Base-by-base conservation (phyloP, 2,797 vertebrate genomes). In the Telmatherina bonti region DNA sequence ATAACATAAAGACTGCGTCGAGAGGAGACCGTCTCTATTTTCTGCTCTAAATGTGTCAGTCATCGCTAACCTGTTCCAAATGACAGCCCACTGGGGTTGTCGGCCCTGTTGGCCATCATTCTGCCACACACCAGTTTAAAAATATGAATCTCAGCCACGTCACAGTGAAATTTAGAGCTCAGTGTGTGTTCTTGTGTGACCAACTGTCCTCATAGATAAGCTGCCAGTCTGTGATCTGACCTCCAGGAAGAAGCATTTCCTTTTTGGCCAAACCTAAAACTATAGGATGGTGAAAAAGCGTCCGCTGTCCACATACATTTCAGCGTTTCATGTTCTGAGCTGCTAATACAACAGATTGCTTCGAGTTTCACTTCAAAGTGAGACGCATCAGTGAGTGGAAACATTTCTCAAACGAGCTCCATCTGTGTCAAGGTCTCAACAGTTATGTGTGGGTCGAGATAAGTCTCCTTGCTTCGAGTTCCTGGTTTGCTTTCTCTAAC, bases 211-310 rank as follows among this genome's bases (percentile, higher is more conserved):
- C 52, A 65, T 30, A 70, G 71, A 85, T 80, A 71, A 85, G 70
- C 67, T 67, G 45, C 30, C 41, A 22, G 63, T 36, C 11, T 31
- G 69, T 36, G 68, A 82, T 62, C n/a, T 69, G 73, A 83, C 83
- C 80, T 66, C 60, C 82, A 88, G 86, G 83, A 91, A 90, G 78
- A 57, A 13, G 62, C 72, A 67, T 87, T 88, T 90, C 85, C 83
- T 85, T 60, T 35, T 20, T 27, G 29, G 41, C 61, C 45, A 29
- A 82, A 85, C 53, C 72, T 70, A 56, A 12, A 62, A 33, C 38
- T 57, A 31, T 7, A 4, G 9, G 51, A 26, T 16, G 16, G 51
- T 29, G 26, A 10, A 49, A 41, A 54, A 49, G 2, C 9, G 38
- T 68, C 10, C 0, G 1, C 27, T 8, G 2, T 31, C 43, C 6